Percentiles rank a stretch among this genome's conserved stretches.
Conservation (phyloP, 2,888 invertebrate species). For the Ochropacha duplaris region DNA sequence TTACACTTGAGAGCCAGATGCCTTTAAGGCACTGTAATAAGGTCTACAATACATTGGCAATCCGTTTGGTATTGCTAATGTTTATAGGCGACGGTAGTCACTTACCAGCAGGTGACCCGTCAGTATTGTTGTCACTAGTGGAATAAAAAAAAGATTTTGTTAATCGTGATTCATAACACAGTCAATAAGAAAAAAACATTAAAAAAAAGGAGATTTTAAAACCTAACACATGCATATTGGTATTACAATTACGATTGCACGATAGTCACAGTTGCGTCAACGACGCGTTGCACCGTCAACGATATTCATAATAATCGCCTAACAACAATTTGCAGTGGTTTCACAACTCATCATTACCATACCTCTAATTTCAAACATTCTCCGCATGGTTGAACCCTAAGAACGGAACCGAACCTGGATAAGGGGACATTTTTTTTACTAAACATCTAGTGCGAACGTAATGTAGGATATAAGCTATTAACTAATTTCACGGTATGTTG, state of each 20-base stretch:
- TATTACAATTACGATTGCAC: neutral
- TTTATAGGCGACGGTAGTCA: no score
- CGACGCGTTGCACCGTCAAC: neutral
- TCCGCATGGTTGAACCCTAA: conserved; percentile 52
- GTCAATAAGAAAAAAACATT: neutral
- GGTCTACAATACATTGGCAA: no score
- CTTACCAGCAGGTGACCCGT: no score
- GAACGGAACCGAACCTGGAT: conserved; percentile 32
- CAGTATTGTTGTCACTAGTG: no score
- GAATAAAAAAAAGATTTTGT: no score
- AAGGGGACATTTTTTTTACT: conserved; percentile 15
- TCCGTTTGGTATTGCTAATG: no score
- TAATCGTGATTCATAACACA: no score
- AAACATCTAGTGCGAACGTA: conserved; percentile 4
- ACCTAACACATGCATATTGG: neutral
- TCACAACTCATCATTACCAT: conserved; percentile 35
- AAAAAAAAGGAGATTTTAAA: no score
- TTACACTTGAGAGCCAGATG: no score
- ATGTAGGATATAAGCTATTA: conserved; percentile 31
- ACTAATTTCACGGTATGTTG: conserved; percentile 53
- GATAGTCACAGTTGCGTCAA: neutral
- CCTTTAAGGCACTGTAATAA: no score
- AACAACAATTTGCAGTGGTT: conserved; percentile 9
- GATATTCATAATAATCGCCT: conserved; percentile 32
- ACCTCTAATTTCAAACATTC: conserved; percentile 51